Evolutionary conservation across 2,797 vertebrate species (phyloP).

Genomic region (Eulemur mongoz): DNA sequence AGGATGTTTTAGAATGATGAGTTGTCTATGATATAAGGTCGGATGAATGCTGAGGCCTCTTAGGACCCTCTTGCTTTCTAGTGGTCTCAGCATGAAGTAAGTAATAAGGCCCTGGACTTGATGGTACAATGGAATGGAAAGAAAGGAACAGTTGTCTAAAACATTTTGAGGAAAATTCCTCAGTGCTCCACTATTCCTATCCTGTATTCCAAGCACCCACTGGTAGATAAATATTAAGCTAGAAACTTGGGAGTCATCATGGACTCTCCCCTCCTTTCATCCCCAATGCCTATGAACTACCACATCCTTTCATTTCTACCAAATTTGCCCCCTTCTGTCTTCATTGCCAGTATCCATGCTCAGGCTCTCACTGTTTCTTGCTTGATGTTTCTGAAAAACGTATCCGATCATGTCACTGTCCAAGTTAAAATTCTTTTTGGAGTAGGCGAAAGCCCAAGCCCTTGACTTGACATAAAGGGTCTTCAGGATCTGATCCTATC

Average conservation of each 20-base stretch:
- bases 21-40: not conserved
- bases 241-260: not conserved
- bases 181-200: not conserved
- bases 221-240: not conserved
- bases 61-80: not conserved
- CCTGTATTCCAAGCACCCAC: not conserved
- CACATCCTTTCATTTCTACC: not conserved
- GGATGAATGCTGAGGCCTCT: not conserved
- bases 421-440: not conserved
- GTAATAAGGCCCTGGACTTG: not conserved
- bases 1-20: not conserved
- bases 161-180: not conserved
- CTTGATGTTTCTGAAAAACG: constrained; percentile 21
- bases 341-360: not conserved
- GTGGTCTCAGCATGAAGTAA: not conserved
- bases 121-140: not conserved
- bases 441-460: not conserved
- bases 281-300: not conserved
- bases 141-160: constrained; percentile 20
- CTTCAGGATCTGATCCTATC: not conserved
- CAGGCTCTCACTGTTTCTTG: not conserved
- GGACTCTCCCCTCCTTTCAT: not conserved
- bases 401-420: not conserved
- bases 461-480: not conserved
- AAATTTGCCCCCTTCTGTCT: not conserved